These are phyloP conservation scores for Nymphicus hollandicus DNA, from an alignment of 2,113 vertebrate species.

Conservation along the genomic window DNA sequence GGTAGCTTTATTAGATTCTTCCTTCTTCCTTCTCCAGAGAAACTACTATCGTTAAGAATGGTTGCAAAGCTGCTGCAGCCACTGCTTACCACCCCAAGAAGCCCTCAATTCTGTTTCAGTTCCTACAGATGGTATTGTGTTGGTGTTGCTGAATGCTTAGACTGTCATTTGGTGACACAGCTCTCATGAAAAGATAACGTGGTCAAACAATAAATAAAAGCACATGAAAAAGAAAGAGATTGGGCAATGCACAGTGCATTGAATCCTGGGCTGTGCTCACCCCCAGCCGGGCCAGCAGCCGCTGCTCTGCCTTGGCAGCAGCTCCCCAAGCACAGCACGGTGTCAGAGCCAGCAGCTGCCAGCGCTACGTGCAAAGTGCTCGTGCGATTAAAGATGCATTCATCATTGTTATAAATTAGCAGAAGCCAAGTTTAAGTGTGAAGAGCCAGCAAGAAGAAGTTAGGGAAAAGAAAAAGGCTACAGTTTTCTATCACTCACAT, in stretches of 20 bases:
- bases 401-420: not conserved
- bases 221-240: not conserved
- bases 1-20: not conserved
- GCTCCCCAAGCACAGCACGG: not conserved
- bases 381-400: not conserved
- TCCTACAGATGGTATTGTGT: not conserved
- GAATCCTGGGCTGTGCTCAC: not conserved
- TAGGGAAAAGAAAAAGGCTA: not conserved
- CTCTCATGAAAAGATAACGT: not conserved
- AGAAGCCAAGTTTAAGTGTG: not conserved
- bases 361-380: not conserved
- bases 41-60: not conserved
- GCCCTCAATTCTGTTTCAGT: not conserved
- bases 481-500: not conserved
- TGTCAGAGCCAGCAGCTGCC: not conserved
- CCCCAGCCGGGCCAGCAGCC: not conserved
- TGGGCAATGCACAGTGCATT: rapidly evolving
- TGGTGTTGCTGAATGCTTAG: not conserved
- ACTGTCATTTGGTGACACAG: too few species aligned
- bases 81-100: not conserved
- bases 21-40: not conserved
- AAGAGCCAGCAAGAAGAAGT: not conserved
- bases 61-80: not conserved
- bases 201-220: not conserved
- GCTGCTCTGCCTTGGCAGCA: not conserved